These are phyloP conservation scores for Furcifer pardalis DNA, from an alignment of 2,797 vertebrate genomes.

Conservation along the genomic window DNA sequence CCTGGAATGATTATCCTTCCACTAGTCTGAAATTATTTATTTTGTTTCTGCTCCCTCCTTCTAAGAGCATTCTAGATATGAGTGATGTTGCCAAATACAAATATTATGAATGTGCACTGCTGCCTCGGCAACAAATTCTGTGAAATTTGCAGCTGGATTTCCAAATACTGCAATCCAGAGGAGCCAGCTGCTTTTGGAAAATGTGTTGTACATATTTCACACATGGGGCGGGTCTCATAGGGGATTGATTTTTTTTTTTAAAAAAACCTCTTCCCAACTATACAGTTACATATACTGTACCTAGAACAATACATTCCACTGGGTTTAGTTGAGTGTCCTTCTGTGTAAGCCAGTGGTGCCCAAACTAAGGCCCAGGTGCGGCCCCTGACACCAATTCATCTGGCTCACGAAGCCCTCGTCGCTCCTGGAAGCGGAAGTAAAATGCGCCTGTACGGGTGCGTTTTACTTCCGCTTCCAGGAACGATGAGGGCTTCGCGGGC, in stretches of 20 bases:
- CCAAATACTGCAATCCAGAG: neutral
- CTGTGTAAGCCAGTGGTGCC: neutral
- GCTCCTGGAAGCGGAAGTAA: too few species aligned
- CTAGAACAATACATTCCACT: neutral
- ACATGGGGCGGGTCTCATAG: neutral
- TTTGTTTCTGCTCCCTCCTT: neutral
- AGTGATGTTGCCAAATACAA: neutral
- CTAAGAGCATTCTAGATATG: neutral
- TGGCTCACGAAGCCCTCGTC: too few species aligned
- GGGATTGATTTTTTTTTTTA: neutral
- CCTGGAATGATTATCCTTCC: neutral
- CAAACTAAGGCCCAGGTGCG: too few species aligned
- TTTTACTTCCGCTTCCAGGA: too few species aligned
- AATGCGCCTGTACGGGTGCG: too few species aligned
- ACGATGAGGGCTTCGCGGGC: too few species aligned
- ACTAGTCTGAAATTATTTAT: neutral
- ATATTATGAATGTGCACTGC: neutral
- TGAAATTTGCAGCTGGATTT: neutral
- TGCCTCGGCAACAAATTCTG: neutral
- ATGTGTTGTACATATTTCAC: neutral
- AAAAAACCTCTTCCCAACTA: neutral
- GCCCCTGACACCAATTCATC: too few species aligned
- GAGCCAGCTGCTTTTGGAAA: neutral
- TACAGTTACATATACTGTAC: neutral
- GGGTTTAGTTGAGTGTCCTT: neutral